Conservation (phyloP, 2,113 vertebrate species). For the Podarcis muralis region DNA sequence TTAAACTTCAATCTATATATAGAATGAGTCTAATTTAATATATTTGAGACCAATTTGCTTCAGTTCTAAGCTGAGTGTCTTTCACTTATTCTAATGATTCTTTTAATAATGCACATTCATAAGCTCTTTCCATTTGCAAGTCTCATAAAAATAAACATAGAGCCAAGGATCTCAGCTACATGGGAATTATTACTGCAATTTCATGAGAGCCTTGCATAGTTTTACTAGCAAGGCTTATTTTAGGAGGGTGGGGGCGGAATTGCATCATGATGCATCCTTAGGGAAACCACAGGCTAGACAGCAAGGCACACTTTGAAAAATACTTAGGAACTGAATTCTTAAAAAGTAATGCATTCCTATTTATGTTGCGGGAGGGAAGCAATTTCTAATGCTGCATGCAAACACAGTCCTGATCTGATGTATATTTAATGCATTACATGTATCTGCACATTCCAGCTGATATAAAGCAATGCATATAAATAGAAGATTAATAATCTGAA, state of each 20-base stretch:
- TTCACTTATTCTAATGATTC: neutral
- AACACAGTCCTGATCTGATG: neutral
- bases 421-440: neutral
- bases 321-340: conserved; percentile 31
- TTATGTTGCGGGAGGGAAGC: neutral
- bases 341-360: conserved; percentile 1
- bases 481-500: neutral
- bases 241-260: conserved; percentile 13
- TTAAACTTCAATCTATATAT: neutral
- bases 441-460: neutral
- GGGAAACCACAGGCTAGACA: neutral
- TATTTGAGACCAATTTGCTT: conserved; percentile 1
- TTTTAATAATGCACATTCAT: conserved; percentile 7
- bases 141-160: neutral
- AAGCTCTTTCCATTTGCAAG: neutral
- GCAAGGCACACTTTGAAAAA: conserved; percentile 8
- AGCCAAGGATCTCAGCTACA: neutral
- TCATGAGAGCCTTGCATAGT: conserved; percentile 7
- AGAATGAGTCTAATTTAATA: neutral
- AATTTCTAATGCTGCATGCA: neutral
- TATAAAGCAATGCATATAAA: neutral
- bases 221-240: conserved; percentile 13
- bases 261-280: conserved; percentile 4
- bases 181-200: neutral
- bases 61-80: neutral